phyloP scores from a whole-genome alignment of 2,113 vertebrate species.

The Naja naja region DNA sequence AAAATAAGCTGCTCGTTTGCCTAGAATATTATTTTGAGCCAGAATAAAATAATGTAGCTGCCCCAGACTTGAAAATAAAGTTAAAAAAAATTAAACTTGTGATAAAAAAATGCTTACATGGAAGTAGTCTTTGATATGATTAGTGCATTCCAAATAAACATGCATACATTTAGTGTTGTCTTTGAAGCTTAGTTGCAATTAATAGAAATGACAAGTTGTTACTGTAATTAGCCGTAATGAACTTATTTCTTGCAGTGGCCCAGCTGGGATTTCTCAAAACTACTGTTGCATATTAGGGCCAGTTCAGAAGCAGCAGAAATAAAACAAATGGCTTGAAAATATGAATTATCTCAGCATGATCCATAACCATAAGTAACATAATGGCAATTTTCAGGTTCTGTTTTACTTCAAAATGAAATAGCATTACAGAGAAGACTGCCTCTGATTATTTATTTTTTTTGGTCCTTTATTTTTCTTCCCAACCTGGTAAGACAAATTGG shows the following conservation, averaged over 20 bases:
- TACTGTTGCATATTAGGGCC: background rate
- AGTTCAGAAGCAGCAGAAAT: accelerated
- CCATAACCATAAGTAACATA: slow-evolving; percentile 42
- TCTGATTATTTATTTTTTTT: slow-evolving; percentile 38
- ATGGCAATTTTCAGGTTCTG: slow-evolving; percentile 35
- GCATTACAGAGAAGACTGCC: background rate
- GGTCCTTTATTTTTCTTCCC: slow-evolving; percentile 35
- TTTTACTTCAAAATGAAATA: background rate
- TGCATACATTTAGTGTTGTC: background rate
- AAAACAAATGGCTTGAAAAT: background rate
- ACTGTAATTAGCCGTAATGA: background rate
- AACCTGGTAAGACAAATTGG: background rate
- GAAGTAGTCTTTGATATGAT: background rate
- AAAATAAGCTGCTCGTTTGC: background rate
- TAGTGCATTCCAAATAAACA: background rate
- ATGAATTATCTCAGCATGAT: slow-evolving; percentile 17
- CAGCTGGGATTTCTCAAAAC: background rate
- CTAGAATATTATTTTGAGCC: background rate
- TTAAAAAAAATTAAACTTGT: background rate
- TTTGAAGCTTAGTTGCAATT: background rate
- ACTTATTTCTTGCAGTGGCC: background rate
- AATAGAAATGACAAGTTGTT: background rate
- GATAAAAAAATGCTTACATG: background rate
- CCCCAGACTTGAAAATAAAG: background rate
- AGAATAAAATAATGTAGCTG: background rate